A percentile compares a stretch with the other conserved stretches of the same genome.
Evolutionary conservation across 2,888 invertebrate species (phyloP).

Genomic region (Drosophila niveifrons): DNA sequence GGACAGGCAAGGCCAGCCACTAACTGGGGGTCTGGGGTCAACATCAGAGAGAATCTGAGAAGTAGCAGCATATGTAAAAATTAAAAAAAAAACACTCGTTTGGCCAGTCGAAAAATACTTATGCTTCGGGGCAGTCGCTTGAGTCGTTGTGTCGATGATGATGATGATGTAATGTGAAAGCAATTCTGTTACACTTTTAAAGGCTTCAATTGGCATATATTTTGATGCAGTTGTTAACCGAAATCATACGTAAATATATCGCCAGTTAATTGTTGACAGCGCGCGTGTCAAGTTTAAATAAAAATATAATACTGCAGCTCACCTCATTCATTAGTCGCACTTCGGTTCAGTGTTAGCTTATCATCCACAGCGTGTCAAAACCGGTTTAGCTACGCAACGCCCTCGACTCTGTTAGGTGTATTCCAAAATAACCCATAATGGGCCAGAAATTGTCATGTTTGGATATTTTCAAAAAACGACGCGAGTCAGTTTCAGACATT

Average conservation of each 20-base stretch:
- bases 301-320: conserved; percentile 30
- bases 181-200: conserved; percentile 48
- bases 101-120: conserved; percentile 28
- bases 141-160: conserved; percentile 12
- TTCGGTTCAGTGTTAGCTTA: conserved; percentile 9
- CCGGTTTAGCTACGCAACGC: conserved; percentile 40
- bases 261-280: conserved; percentile 40
- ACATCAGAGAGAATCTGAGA: conserved; percentile 1
- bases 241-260: conserved; percentile 27
- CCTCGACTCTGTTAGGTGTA: conserved; percentile 19
- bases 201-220: conserved; percentile 16
- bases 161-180: conserved; percentile 54
- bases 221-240: conserved; percentile 4
- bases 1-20: conserved; percentile 53
- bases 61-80: conserved; percentile 40
- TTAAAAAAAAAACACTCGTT: conserved; percentile 34
- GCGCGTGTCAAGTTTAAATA: conserved; percentile 33
- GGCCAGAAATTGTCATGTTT: conserved; percentile 55
- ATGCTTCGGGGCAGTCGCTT: conserved; percentile 30
- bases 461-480: conserved; percentile 26
- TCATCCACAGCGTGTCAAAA: conserved; percentile 28
- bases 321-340: not conserved
- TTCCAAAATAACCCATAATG: conserved; percentile 44
- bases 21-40: conserved; percentile 46
- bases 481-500: conserved; percentile 6